Evolutionary conservation across 2,888 invertebrate genomes (phyloP).

Genomic region (Dyspetes luteomarginatus): DNA sequence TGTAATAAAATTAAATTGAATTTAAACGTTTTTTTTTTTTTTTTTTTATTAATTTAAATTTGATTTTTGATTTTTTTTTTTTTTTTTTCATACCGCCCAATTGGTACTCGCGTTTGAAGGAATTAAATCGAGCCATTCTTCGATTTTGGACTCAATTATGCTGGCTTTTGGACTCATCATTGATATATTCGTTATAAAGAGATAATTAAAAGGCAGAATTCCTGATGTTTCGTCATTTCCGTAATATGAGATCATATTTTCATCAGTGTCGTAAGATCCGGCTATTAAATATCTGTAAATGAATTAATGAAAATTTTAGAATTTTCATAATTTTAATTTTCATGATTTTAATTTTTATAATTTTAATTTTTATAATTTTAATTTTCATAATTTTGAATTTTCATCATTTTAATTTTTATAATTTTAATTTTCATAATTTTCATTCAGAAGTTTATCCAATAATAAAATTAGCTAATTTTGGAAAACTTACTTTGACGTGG

Average conservation of each 20-base stretch:
- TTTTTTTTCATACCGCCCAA: slow-evolving; percentile 76
- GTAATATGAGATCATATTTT: slow-evolving; percentile 75
- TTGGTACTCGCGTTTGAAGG: slow-evolving; percentile 77
- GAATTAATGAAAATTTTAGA: neutral
- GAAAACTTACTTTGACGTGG: slow-evolving; percentile 72
- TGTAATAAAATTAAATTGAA: slow-evolving; percentile 21
- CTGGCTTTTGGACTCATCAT: slow-evolving; percentile 71
- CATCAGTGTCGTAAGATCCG: slow-evolving; percentile 73
- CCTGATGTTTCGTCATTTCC: slow-evolving; percentile 73
- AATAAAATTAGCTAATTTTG: too few species aligned
- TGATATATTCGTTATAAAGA: slow-evolving; percentile 72
- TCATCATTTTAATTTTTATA: neutral
- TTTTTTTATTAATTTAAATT: neutral
- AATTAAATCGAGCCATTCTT: slow-evolving; percentile 73
- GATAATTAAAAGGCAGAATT: slow-evolving; percentile 76
- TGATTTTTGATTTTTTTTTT: neutral
- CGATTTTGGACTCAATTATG: slow-evolving; percentile 70
- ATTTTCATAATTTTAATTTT: neutral
- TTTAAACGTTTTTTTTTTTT: slow-evolving; percentile 10
- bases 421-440: too few species aligned
- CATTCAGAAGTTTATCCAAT: too few species aligned
- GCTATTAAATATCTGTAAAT: slow-evolving; percentile 76
- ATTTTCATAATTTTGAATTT: neutral
- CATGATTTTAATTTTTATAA: neutral
- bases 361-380: too few species aligned